phyloP scores from a whole-genome alignment of 2,113 vertebrate genomes.

The Mesitornis unicolor region DNA sequence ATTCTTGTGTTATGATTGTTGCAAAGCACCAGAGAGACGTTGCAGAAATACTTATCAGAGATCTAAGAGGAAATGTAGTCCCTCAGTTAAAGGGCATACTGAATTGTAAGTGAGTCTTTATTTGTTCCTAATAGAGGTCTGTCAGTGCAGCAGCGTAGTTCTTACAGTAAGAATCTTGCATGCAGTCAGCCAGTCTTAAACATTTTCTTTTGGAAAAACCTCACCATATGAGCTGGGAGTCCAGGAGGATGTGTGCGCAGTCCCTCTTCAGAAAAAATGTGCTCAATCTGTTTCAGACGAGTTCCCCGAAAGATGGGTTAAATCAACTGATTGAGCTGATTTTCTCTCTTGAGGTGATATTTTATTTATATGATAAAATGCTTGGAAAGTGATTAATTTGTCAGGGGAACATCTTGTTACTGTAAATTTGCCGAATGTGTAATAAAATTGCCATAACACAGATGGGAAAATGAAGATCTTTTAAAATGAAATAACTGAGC shows the following conservation, averaged over 20 bases:
- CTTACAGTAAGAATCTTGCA: background rate
- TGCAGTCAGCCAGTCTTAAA: background rate
- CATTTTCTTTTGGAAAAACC: background rate
- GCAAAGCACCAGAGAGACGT: background rate
- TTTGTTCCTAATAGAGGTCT: background rate
- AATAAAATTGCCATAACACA: slow-evolving; percentile 89
- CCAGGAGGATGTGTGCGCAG: background rate
- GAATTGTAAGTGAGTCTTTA: background rate
- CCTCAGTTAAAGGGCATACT: background rate
- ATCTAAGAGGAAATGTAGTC: background rate
- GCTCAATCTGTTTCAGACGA: slow-evolving; percentile 68
- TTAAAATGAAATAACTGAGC: slow-evolving; percentile 58
- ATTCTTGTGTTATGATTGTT: background rate
- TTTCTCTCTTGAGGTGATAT: slow-evolving; percentile 74
- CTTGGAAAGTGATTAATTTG: slow-evolving; percentile 80
- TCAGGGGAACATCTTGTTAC: slow-evolving; percentile 80
- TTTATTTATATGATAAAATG: slow-evolving; percentile 85
- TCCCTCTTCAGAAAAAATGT: slow-evolving; percentile 53
- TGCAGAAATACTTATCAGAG: background rate
- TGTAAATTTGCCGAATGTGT: slow-evolving; percentile 88
- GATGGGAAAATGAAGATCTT: slow-evolving; percentile 82
- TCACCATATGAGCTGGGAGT: slow-evolving; percentile 15
- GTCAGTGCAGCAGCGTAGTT: background rate
- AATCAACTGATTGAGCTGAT: slow-evolving; percentile 74
- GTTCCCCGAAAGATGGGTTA: slow-evolving; percentile 72